Percentiles rank a stretch among this genome's conserved stretches.
Conservation (phyloP, 2,888 invertebrate genomes). For the Clepsis dumicolana region DNA sequence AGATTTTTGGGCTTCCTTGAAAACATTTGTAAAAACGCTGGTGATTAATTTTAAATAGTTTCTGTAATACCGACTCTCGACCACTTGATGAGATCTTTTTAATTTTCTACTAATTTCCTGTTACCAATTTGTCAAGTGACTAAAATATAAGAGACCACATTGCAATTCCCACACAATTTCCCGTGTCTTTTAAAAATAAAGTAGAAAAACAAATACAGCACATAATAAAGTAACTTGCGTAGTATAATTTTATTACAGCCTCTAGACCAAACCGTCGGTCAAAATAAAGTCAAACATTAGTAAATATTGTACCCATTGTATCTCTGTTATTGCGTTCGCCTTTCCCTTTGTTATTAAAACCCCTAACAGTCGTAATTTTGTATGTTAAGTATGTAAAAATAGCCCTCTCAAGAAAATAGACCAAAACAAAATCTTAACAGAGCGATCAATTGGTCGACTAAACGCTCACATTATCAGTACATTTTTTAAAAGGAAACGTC, state of each 20-base stretch:
- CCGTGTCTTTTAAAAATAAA: not conserved
- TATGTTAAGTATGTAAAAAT: not conserved
- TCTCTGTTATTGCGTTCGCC: not conserved
- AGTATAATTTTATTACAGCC: slow-evolving; percentile 1
- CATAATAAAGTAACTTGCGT: not conserved
- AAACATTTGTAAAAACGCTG: too few species aligned
- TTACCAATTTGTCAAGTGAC: too few species aligned
- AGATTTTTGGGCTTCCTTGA: too few species aligned
- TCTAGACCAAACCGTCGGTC: not conserved
- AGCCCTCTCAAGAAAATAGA: slow-evolving; percentile 2
- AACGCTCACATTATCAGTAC: slow-evolving; percentile 57
- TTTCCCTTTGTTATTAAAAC: not conserved
- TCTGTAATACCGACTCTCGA: too few species aligned
- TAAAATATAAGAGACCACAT: too few species aligned
- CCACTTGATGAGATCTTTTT: too few species aligned
- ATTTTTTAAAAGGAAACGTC: slow-evolving; percentile 54
- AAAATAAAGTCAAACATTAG: slow-evolving; percentile 8
- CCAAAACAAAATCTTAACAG: slow-evolving; percentile 30
- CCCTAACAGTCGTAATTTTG: not conserved
- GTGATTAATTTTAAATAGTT: too few species aligned
- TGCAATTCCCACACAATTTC: not conserved
- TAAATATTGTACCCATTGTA: not conserved
- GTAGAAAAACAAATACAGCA: slow-evolving; percentile 1
- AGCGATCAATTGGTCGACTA: slow-evolving; percentile 28
- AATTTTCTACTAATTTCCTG: too few species aligned